phyloP scores from a whole-genome alignment of 2,113 vertebrate species.

The Lucifuga dentata region DNA sequence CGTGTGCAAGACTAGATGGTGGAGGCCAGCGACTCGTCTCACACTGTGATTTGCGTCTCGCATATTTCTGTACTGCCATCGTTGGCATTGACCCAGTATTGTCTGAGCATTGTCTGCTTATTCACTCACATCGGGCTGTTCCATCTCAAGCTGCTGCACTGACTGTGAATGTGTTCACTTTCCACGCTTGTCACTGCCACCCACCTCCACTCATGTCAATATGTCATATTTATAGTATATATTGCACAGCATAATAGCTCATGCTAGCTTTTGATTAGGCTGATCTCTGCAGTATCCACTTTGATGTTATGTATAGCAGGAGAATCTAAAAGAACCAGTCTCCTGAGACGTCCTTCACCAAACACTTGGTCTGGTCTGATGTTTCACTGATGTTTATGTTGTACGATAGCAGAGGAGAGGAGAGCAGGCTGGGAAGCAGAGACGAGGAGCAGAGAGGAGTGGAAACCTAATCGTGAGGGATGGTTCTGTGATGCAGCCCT shows the following conservation, averaged over 20 bases:
- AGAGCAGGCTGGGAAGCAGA: slow-evolving; percentile 17
- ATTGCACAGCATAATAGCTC: slow-evolving; percentile 23
- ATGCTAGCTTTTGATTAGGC: slow-evolving; percentile 50
- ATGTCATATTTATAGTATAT: slow-evolving; percentile 50
- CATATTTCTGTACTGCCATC: slow-evolving; percentile 47
- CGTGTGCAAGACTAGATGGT: slow-evolving; percentile 5
- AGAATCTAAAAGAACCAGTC: slow-evolving; percentile 5
- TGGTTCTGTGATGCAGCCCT: slow-evolving; percentile 54
- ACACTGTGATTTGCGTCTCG: slow-evolving; percentile 42
- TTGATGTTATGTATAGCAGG: slow-evolving; percentile 33
- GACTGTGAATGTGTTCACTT: slow-evolving; percentile 49
- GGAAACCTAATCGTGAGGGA: slow-evolving; percentile 76
- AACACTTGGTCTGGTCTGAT: slow-evolving; percentile 26
- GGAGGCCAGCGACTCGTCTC: slow-evolving; percentile 31
- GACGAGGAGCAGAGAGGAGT: slow-evolving; percentile 26
- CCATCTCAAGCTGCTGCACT: slow-evolving; percentile 45
- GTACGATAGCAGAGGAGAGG: slow-evolving; percentile 32
- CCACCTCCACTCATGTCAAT: slow-evolving; percentile 37
- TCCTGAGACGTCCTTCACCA: slow-evolving; percentile 26
- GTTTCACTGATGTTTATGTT: slow-evolving; percentile 46
- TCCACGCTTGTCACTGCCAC: slow-evolving; percentile 35
- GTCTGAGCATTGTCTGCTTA: slow-evolving; percentile 57
- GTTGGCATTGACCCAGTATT: slow-evolving; percentile 42
- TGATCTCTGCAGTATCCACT: slow-evolving; percentile 33
- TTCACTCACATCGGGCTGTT: slow-evolving; percentile 61